Conservation (phyloP, 2,797 vertebrate species). For the Atherinosoma microstoma region DNA sequence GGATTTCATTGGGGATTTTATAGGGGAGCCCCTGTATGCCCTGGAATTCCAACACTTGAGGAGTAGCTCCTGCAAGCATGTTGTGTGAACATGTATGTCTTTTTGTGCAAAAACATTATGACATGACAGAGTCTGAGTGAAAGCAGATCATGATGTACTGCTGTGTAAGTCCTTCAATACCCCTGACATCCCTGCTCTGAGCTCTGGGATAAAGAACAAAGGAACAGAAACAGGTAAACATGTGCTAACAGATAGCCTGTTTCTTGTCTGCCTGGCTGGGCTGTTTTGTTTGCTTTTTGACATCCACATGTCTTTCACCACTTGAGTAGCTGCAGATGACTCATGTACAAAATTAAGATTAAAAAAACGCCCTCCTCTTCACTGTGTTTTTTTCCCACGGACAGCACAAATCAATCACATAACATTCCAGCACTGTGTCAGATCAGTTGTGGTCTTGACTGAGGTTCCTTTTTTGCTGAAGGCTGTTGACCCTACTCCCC, state of each 20-base stretch:
- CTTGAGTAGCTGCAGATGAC: conserved; percentile 25
- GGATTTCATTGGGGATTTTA: conserved; percentile 83
- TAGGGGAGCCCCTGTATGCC: conserved; percentile 73
- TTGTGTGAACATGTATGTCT: conserved; percentile 69
- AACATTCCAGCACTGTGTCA: conserved; percentile 52
- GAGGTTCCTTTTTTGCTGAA: conserved; percentile 57
- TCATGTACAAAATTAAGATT: conserved; percentile 36
- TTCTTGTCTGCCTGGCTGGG: conserved; percentile 49
- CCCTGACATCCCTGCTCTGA: conserved; percentile 71
- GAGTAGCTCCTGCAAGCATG: conserved; percentile 53
- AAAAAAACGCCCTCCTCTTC: conserved; percentile 9
- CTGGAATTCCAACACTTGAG: conserved; percentile 75
- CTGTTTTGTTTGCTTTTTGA: conserved; percentile 48
- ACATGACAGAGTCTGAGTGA: conserved; percentile 77
- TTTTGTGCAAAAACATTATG: conserved; percentile 67
- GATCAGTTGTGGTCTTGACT: conserved; percentile 59
- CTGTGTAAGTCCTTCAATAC: conserved; percentile 73
- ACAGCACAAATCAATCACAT: conserved; percentile 54
- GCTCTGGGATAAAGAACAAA: conserved; percentile 76
- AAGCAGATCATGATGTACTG: conserved; percentile 74
- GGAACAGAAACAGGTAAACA: conserved; percentile 73
- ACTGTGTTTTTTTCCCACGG: conserved; percentile 26
- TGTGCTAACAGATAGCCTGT: conserved; percentile 70
- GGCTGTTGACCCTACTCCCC: conserved; percentile 72
- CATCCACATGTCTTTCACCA: conserved; percentile 45